These are phyloP conservation scores for Laspeyria flexula DNA, from an alignment of 2,888 invertebrate genomes.

Conservation along the genomic window DNA sequence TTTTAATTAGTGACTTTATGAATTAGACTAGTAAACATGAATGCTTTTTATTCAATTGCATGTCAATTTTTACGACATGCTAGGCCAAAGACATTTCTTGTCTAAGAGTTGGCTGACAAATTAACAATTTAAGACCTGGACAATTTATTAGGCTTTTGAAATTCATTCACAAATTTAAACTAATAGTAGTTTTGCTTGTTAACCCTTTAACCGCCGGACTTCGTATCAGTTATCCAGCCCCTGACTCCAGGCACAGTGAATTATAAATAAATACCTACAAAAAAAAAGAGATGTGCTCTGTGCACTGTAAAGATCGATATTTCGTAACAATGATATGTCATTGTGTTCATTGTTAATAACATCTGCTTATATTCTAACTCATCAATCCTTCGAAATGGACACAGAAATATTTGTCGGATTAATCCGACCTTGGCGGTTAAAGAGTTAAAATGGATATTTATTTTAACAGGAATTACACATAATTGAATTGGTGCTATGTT, in stretches of 20 bases:
- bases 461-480: slow-evolving; percentile 41
- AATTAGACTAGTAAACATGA: slow-evolving; percentile 56
- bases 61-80: slow-evolving; percentile 62
- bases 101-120: slow-evolving; percentile 27
- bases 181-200: slow-evolving; percentile 34
- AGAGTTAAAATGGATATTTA: slow-evolving; percentile 25
- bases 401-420: too few species aligned
- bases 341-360: too few species aligned
- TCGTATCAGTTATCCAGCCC: too few species aligned
- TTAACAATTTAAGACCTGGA: slow-evolving; percentile 27
- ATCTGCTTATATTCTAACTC: too few species aligned
- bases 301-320: too few species aligned
- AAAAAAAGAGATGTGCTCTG: too few species aligned
- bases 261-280: too few species aligned
- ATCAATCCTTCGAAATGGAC: too few species aligned
- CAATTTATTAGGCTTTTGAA: slow-evolving; percentile 28
- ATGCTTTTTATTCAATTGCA: slow-evolving; percentile 65
- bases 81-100: slow-evolving; percentile 58
- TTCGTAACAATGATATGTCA: too few species aligned
- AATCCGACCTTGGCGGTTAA: too few species aligned
- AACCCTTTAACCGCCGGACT: too few species aligned
- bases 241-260: too few species aligned
- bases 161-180: slow-evolving; percentile 27
- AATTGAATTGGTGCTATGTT: slow-evolving; percentile 77
- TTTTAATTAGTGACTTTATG: slow-evolving; percentile 51